Evolutionary conservation across 2,888 invertebrate species (phyloP), one percentile per base, ranked within the genome.

Genomic region (Mactromeris polynyma): DNA sequence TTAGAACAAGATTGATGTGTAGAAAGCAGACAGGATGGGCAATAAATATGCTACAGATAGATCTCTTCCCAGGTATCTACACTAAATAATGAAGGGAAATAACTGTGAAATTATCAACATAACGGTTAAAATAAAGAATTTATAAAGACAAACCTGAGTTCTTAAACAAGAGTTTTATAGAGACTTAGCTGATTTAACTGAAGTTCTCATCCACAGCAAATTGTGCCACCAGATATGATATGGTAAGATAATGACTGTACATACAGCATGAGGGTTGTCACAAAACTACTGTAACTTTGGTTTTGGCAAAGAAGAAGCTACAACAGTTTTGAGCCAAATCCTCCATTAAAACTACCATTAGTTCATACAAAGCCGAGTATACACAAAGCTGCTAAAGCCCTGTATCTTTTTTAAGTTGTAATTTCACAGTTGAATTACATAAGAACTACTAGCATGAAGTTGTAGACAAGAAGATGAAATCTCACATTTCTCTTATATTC

Each of bases 401-500:
- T 64, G 26, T 9, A 64, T 26, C 19, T 14, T 4, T 64, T 4
- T 64, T 64, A 64, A n/a, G 58, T 64, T 64, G 14, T 36, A 73
- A 73, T 83, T 83, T 83, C 83, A 83, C 83, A 73, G 83, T 83
- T 73, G 46, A 36, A 73, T n/a, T 26, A 26, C 26, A 64, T 64
- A 64, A n/a, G 36, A 36, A 36, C 73, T 73, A 73, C 73, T 79
- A 42, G 79, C 42, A 46, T 46, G 26, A 79, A 79, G 79, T 42
- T 78, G 84, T 73, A 78, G n/a, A 54, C 78, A 78, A 84, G 78
- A 36, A 78, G 77, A 84, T 31, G 31, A 84, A 69, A n/a, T 85
- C 96, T 95, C 93, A 96, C 96, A 95, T 96, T 93, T 96, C 96
- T 90, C 96, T 87, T 83, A 96, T 96, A 93, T 96, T 96, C 93